Evolutionary conservation across 2,888 invertebrate genomes (phyloP), one percentile per base, ranked within the genome.

Genomic region (Eupithecia exiguata): DNA sequence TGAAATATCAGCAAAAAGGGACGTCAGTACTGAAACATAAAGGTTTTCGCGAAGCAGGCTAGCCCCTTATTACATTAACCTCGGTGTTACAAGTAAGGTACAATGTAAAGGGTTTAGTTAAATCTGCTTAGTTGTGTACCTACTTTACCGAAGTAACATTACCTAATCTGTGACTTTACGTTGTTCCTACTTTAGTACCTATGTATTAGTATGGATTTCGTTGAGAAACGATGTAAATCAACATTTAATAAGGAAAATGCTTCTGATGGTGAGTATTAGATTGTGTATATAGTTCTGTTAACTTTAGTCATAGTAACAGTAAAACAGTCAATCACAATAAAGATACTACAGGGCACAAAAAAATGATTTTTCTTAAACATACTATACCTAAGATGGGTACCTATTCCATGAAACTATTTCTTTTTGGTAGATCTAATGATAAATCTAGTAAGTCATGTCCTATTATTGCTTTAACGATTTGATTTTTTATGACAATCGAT

Each of bases 41-140:
- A 74, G 77, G 74, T 79, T 81, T 82, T 70, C 69, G 75, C 72
- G 72, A 80, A 83, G 82, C 83, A 83, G 77, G 83, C 80, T 82
- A 81, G 79, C 79, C 81, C 77, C 79, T 74, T 84, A 82, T 82
- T 84, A 81, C 79, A 81, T 82, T 84, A 81, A 78, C 77, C 78
- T 78, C 77, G 76, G 72, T 70, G 71, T 81, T 82, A 82, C 80
- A 81, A 79, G 75, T 74, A 78, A 43, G 10, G 1, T 40, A 65
- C 21, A 53, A 78, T 66, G 76, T 81, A 80, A 81, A 76, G 77
- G 78, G 80, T 79, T 84, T 80, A 82, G 76, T 78, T 70, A 74
- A 81, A 84, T 84, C 81, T 82, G 77, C 81, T 83, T 81, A 85
- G 78, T 81, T 79, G 82, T 84, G 80, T 58, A 58, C 46, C 40